Evolutionary conservation across 2,888 invertebrate species (phyloP).

Genomic region (Erpobdella octoculata): DNA sequence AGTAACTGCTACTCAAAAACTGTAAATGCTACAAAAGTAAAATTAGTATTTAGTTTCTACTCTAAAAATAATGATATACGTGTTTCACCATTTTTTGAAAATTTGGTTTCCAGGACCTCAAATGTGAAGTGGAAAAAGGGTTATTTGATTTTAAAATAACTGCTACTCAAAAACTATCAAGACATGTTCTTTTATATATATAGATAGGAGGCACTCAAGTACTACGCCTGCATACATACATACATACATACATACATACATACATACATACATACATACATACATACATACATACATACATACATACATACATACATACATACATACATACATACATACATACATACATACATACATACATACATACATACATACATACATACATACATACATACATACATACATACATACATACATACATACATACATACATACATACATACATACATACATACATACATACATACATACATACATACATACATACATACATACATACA

Average conservation of each 20-base stretch:
- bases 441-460: not conserved
- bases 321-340: slow-evolving; percentile 2
- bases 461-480: not conserved
- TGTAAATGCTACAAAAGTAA: too few species aligned
- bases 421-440: not conserved
- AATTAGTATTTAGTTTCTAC: too few species aligned
- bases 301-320: not conserved
- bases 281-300: not conserved
- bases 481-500: not conserved
- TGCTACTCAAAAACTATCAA: too few species aligned
- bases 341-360: not conserved
- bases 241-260: not conserved
- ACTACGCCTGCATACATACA: too few species aligned
- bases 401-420: not conserved
- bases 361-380: not conserved
- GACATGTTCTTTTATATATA: too few species aligned
- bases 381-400: not conserved
- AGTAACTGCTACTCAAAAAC: too few species aligned
- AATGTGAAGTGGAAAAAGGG: too few species aligned
- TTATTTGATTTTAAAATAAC: too few species aligned
- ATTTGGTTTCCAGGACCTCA: too few species aligned
- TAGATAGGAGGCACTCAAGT: not conserved
- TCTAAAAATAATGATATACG: too few species aligned
- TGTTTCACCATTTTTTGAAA: too few species aligned
- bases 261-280: not conserved